Percentiles rank a stretch among this genome's conserved stretches.
These are phyloP conservation scores for Clivina fossor DNA, from an alignment of 2,888 invertebrate genomes.

Conservation along the genomic window DNA sequence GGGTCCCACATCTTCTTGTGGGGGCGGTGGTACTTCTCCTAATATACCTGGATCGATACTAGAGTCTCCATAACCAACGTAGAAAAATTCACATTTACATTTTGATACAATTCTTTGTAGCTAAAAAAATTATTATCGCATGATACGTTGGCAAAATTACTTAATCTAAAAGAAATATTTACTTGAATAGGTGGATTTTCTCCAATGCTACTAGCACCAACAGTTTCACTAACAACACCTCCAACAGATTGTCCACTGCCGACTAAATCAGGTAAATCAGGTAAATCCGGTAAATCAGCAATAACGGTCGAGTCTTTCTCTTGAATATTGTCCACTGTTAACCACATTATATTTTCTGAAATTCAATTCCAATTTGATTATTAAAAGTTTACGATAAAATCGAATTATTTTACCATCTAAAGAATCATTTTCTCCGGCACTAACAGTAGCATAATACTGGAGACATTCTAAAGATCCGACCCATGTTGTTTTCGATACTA, in stretches of 20 bases:
- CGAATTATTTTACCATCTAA: conserved; percentile 55
- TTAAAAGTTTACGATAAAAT: conserved; percentile 7
- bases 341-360: conserved; percentile 92
- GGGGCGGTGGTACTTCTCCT: conserved; percentile 68
- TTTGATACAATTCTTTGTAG: conserved; percentile 95
- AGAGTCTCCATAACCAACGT: conserved; percentile 89
- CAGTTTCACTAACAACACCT: conserved; percentile 90
- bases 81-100: conserved; percentile 98
- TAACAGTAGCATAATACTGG: conserved; percentile 99
- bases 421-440: conserved; percentile 73
- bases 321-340: conserved; percentile 91
- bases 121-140: conserved; percentile 54
- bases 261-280: conserved; percentile 85
- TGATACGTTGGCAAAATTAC: neutral
- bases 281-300: conserved; percentile 79
- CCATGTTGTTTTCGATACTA: conserved; percentile 96
- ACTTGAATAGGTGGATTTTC: conserved; percentile 57
- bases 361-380: conserved; percentile 40
- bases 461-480: conserved; percentile 92
- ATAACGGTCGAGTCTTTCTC: conserved; percentile 78
- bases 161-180: conserved; percentile 41
- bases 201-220: conserved; percentile 73
- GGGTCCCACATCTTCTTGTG: conserved; percentile 68
- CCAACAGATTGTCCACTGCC: conserved; percentile 96
- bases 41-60: conserved; percentile 70